Base-by-base conservation (phyloP, 1,140 invertebrate genomes). In the Microplitis mediator region DNA sequence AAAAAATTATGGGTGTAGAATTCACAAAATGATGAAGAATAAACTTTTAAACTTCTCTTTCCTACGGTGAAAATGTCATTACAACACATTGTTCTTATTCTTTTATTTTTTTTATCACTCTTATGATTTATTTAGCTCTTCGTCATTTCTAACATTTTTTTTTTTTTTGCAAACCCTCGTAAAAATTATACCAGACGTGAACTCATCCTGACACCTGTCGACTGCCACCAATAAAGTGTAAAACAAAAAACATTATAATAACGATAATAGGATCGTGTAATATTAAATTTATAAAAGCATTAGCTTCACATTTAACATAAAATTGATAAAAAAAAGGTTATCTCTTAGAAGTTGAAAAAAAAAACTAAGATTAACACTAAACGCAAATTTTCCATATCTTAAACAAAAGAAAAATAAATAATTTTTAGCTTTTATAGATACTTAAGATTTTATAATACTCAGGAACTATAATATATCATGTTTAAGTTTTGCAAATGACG, bases 131-230 rank as follows among this genome's bases (percentile, higher is more conserved):
- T 62, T 62, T 62, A 2, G 4, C n/a, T 31, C 8, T 50, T 65
- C 3, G 14, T 23, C 39, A 51, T 11, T 65, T 39, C 16, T 31
- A 35, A 8, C 23, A n/a, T 23, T 34, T 23, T 31, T 11, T 9
- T 8, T 32, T 16, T 1, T 13, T 69, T 58, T 60, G 4, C 2
- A 45, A 50, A 64, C 70, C 62, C 70, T 74, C 52, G 56, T 70
- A 71, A 66, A 74, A 65, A 9, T 16, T 58, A 3, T n/a, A 58
- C 23, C 67, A 16, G 51, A 36, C 13, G 58, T 23, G 16, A 68
- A 71, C 52, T 54, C 45, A 50, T 56, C 54, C 39, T 68, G 73
- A 74, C 69, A 74, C 69, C 73, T 71, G 73, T 74, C 73, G 54
- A 34, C 13, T 32, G n/a, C 34, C 61, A 60, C 54, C 62, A 39